These are phyloP conservation scores for Tragulus kanchil DNA, from an alignment of 2,113 vertebrate species.

Conservation along the genomic window DNA sequence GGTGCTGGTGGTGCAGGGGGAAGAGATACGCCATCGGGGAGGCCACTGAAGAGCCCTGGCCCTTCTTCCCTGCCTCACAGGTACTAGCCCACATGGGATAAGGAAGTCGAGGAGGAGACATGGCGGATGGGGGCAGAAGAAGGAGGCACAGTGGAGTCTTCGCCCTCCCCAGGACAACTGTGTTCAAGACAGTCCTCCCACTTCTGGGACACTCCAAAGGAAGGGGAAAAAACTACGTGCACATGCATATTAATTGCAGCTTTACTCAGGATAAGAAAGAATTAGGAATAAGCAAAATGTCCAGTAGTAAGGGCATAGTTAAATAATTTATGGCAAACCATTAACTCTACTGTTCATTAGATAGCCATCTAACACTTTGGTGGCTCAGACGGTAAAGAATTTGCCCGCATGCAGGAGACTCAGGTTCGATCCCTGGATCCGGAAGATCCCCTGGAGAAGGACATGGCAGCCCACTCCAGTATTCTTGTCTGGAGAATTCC, in stretches of 20 bases:
- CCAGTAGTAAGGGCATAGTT: not conserved
- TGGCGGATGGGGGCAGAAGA: not conserved
- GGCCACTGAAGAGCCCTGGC: not conserved
- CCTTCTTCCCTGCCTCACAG: not conserved
- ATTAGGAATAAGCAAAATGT: not conserved
- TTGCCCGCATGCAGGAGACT: too few relatives aligned
- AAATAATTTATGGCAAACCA: not conserved
- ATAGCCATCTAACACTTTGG: not conserved
- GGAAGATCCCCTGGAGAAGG: too few relatives aligned
- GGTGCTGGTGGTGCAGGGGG: not conserved
- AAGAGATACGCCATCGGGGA: too few relatives aligned
- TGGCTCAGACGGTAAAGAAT: too few relatives aligned
- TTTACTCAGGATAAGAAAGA: not conserved
- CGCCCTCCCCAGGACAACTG: not conserved
- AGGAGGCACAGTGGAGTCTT: not conserved
- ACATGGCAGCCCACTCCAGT: too few relatives aligned
- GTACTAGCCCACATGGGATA: not conserved
- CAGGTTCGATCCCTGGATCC: too few relatives aligned
- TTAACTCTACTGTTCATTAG: not conserved
- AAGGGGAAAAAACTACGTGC: not conserved
- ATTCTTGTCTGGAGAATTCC: too few relatives aligned
- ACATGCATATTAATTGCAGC: not conserved
- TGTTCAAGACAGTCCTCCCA: not conserved
- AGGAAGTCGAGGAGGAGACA: not conserved
- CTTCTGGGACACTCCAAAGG: not conserved